These are phyloP conservation scores for Echinometra lucunter DNA, from an alignment of 53 echinoderm and acorn worm species.

Conservation along the genomic window DNA sequence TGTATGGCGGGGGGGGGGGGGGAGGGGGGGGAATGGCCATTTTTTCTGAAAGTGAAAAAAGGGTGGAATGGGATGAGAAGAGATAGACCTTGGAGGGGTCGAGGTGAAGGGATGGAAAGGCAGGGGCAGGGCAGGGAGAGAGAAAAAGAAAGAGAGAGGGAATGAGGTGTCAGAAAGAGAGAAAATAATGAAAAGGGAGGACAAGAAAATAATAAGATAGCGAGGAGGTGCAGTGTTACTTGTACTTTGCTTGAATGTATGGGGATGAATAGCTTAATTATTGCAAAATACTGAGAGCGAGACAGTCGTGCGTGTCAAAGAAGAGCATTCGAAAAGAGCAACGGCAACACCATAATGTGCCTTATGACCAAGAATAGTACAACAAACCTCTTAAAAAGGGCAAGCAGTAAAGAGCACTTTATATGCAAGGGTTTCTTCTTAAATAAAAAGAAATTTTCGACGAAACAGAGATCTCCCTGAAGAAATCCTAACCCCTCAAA, in stretches of 20 bases:
- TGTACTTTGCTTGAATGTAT: neutral
- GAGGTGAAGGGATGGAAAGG: too few relatives aligned
- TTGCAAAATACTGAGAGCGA: neutral
- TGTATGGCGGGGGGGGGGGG: too few relatives aligned
- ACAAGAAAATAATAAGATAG: neutral
- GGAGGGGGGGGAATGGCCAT: too few relatives aligned
- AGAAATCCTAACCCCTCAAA: neutral
- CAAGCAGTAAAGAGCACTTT: neutral
- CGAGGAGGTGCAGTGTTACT: neutral
- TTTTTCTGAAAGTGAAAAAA: too few relatives aligned
- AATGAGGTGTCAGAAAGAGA: neutral
- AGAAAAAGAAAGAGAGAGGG: neutral
- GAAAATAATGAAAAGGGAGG: neutral
- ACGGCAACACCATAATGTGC: conserved; percentile 41
- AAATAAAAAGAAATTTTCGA: neutral
- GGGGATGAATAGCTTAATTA: neutral
- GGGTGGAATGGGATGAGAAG: too few relatives aligned
- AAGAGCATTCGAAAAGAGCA: neutral
- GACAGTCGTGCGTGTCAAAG: neutral
- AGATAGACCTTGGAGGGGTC: too few relatives aligned
- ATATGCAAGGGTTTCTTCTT: neutral
- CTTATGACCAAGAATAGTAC: conserved; percentile 14
- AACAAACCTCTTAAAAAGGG: neutral
- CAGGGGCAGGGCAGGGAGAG: neutral
- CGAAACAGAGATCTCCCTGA: neutral